Percentiles rank a stretch among this genome's conserved stretches.
phyloP scores from a whole-genome alignment of 1,140 invertebrate species.

The Apolygus lucorum region DNA sequence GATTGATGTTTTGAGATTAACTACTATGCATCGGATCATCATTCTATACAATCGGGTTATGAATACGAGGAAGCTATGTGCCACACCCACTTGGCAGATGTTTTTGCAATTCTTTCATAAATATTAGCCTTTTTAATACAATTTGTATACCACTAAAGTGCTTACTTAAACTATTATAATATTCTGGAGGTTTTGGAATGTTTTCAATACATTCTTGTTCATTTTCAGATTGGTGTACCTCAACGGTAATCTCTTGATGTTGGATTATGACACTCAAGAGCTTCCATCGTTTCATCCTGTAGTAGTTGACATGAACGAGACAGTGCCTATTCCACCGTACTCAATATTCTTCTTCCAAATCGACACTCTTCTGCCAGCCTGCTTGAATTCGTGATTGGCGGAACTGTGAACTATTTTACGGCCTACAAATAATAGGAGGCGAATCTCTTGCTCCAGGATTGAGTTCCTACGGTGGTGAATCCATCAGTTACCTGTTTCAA shows the following conservation, averaged over 20 bases:
- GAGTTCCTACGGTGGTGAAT: too few relatives aligned
- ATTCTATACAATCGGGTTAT: too few relatives aligned
- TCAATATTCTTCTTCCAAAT: neutral
- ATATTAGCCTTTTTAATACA: too few relatives aligned
- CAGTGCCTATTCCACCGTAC: neutral
- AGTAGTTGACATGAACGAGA: neutral
- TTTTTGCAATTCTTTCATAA: neutral
- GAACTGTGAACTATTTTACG: too few relatives aligned
- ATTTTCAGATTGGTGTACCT: neutral
- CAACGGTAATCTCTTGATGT: neutral
- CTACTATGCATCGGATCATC: too few relatives aligned
- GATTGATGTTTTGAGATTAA: too few relatives aligned
- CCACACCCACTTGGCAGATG: neutral
- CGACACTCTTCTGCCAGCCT: neutral
- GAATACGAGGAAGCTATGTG: neutral
- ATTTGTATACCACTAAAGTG: neutral
- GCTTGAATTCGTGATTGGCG: too few relatives aligned
- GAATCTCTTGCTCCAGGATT: too few relatives aligned
- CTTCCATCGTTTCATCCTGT: neutral
- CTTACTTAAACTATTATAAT: neutral
- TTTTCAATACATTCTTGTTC: neutral
- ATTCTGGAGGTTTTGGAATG: neutral
- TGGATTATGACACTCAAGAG: neutral
- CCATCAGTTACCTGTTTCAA: too few relatives aligned
- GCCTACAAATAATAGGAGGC: too few relatives aligned